Percentiles rank a stretch among this genome's conserved stretches.
These are phyloP conservation scores for Amphiprion percula DNA, from an alignment of 2,113 vertebrate genomes.

Conservation along the genomic window DNA sequence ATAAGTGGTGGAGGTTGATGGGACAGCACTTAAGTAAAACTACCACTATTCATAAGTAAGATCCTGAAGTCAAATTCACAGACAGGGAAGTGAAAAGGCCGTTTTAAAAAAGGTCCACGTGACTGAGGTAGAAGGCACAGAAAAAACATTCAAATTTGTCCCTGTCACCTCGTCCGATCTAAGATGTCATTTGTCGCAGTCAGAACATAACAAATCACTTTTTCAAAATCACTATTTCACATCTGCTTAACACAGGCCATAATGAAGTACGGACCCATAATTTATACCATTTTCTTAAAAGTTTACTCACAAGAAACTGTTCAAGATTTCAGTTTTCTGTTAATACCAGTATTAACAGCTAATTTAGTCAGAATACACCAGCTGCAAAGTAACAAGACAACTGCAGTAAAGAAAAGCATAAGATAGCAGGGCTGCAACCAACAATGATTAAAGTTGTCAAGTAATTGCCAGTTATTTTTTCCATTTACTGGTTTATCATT, in stretches of 20 bases:
- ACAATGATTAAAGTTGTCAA: neutral
- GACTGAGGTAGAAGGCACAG: neutral
- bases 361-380: neutral
- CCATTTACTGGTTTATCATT: neutral
- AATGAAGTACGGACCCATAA: neutral
- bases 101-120: neutral
- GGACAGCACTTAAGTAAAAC: conserved; percentile 25
- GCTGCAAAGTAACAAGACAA: neutral
- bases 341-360: neutral
- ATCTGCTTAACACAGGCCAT: neutral
- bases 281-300: conserved; percentile 7
- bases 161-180: neutral
- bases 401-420: neutral
- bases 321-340: neutral
- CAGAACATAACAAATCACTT: neutral
- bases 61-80: conserved; percentile 25
- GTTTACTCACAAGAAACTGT: neutral
- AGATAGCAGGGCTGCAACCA: neutral
- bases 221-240: conserved; percentile 25
- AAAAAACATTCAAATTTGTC: conserved; percentile 5
- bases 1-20: conserved; percentile 6
- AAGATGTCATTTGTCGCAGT: neutral
- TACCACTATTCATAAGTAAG: conserved; percentile 24
- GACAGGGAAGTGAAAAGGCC: conserved; percentile 14
- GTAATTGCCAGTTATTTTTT: neutral